Base-by-base conservation (phyloP, 2,113 vertebrate genomes). In the Lophius piscatorius region DNA sequence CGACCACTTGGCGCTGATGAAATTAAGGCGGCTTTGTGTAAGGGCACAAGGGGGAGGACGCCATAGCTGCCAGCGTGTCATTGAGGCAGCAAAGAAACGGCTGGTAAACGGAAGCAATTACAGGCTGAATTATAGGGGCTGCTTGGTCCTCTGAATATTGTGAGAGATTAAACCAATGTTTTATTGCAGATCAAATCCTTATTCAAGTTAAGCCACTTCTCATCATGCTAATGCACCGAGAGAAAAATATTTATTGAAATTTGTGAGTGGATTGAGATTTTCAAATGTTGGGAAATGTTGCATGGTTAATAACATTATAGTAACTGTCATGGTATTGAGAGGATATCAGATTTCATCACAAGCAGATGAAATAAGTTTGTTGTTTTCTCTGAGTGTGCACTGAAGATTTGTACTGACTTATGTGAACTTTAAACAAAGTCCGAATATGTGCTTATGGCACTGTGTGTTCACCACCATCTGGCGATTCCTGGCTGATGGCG, bases 61-160 rank as follows among this genome's bases (percentile, higher is more conserved):
- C 18, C 23, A 22, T 39, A 50, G 4, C 36, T 41, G 57, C 18
- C n/a, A 40, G 36, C 44, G 49, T 59, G 63, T 65, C 61, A 68
- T 23, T 64, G 57, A 73, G 58, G 39, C 61, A 50, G 47, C 49
- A 33, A 17, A 41, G 58, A 67, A 86, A 83, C 23, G 16, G 29
- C 42, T 39, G 23, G 45, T 58, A 67, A 86, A 83, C 23, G 16
- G 29, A 55, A 63, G 63, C 65, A 76, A 85, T 85, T 82, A 81
- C 35, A 76, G 63, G 46, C 52, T 38, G 44, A 24, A 64, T 74
- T 64, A 61, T 55, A 62, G 49, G 57, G 51, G 28, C 52, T 38
- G 45, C 42, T 34, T 22, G 22, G 31, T 76, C 51, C 44, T 59
- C 38, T 21, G 12, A 52, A 33, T 60, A 22, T 52, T 39, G 23